phyloP scores from a whole-genome alignment of 2,888 invertebrate species.

The Phalera bucephala region DNA sequence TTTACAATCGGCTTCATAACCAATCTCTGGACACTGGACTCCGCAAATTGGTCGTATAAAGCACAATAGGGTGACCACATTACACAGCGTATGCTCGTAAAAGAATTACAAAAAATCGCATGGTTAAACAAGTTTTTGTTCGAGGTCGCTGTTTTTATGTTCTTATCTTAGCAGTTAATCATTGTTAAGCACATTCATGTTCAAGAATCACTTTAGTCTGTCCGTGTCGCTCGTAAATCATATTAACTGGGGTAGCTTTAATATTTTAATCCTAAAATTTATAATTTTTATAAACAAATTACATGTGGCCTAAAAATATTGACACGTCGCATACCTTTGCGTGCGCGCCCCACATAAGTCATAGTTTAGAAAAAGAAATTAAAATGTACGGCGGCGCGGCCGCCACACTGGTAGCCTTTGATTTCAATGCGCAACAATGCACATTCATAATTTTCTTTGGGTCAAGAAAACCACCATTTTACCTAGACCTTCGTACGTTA shows the following conservation, averaged over 20 bases:
- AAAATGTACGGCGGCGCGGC: conserved; percentile 46
- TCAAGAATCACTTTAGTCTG: conserved; percentile 37
- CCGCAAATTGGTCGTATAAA: conserved; percentile 32
- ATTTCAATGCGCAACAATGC: conserved; percentile 55
- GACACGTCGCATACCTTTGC: conserved; percentile 40
- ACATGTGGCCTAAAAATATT: conserved; percentile 24
- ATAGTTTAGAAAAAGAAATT: conserved; percentile 47
- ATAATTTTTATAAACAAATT: conserved; percentile 22
- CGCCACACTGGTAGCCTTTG: conserved; percentile 48
- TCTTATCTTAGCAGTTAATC: conserved; percentile 47
- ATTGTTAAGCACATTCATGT: conserved; percentile 53
- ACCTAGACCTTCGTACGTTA: conserved; percentile 44
- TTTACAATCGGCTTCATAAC: conserved; percentile 1
- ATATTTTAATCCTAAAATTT: conserved; percentile 26
- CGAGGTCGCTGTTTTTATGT: conserved; percentile 49
- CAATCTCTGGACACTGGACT: conserved; percentile 14
- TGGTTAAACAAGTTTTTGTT: conserved; percentile 40
- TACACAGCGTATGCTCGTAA: conserved; percentile 27
- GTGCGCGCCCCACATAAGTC: conserved; percentile 45
- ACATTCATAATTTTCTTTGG: conserved; percentile 76
- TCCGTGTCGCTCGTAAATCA: conserved; percentile 45
- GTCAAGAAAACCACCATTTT: conserved; percentile 63
- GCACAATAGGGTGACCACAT: conserved; percentile 27
- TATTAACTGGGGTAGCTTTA: conserved; percentile 38
- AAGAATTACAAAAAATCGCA: conserved; percentile 25